Evolutionary conservation across 2,113 vertebrate genomes (phyloP).

Genomic region (Castor canadensis): DNA sequence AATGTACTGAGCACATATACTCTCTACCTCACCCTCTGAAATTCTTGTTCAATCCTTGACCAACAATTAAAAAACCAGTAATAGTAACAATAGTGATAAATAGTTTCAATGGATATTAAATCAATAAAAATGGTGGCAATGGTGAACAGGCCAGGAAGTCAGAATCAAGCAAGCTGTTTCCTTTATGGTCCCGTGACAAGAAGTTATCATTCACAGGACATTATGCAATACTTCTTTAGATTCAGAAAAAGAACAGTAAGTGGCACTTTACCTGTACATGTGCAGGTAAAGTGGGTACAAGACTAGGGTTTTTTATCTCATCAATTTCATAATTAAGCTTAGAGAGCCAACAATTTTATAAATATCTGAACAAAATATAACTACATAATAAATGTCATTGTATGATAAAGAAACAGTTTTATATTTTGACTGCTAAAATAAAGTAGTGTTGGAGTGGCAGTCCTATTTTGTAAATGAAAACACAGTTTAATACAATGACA

Average conservation of each 20-base stretch:
- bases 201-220: background rate
- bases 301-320: background rate
- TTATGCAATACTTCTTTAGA: background rate
- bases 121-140: background rate
- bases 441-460: background rate
- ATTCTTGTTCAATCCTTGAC: background rate
- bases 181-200: background rate
- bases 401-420: background rate
- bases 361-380: conserved; percentile 2
- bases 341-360: background rate
- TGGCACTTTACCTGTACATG: background rate
- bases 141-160: background rate
- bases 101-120: background rate
- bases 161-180: background rate
- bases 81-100: background rate
- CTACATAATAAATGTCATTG: background rate
- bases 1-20: background rate
- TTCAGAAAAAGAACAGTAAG: background rate
- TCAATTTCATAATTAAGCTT: background rate
- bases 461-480: conserved; percentile 30
- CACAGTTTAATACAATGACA: conserved; percentile 28
- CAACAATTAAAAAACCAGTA: too few species aligned
- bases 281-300: background rate
- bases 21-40: background rate
- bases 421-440: background rate